Conservation (phyloP, 2,888 invertebrate genomes). For the Drosophila testacea region DNA sequence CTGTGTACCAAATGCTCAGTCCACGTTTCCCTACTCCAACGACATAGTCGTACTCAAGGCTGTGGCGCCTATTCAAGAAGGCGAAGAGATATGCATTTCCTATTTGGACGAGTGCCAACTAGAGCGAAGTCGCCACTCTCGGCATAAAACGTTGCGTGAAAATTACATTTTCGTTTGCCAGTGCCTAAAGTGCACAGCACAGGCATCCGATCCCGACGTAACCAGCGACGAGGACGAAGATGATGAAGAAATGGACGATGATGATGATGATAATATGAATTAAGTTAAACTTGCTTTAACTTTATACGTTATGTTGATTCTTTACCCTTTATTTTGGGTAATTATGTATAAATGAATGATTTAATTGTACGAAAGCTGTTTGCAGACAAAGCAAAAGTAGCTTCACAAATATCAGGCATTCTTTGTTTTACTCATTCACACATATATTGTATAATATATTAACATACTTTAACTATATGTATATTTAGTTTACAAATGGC, state of each 20-base stretch:
- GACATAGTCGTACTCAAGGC: conserved; percentile 91
- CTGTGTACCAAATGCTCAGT: conserved; percentile 94
- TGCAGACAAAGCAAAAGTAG: too few relatives aligned
- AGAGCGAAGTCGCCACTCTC: conserved; percentile 92
- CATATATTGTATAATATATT: conserved; percentile 40
- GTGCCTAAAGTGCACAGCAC: conserved; percentile 91
- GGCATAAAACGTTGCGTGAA: conserved; percentile 91
- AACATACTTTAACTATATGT: conserved; percentile 53
- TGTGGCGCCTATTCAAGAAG: conserved; percentile 89
- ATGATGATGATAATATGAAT: conserved; percentile 52
- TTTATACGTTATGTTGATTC: not conserved
- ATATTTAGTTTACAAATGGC: conserved; percentile 50
- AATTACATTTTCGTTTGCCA: conserved; percentile 93
- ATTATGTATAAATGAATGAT: not conserved
- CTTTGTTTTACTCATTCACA: conserved; percentile 14
- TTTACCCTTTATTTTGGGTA: conserved; percentile 17
- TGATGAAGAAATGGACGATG: conserved; percentile 82
- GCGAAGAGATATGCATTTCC: conserved; percentile 95
- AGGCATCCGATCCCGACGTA: conserved; percentile 91
- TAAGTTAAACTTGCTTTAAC: not conserved
- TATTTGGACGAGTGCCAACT: conserved; percentile 95
- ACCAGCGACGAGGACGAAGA: conserved; percentile 92
- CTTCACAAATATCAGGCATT: not conserved
- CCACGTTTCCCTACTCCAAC: conserved; percentile 93
- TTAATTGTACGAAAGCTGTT: not conserved